These are phyloP conservation scores for Balanococcus diminutus DNA, from an alignment of 2,888 invertebrate genomes.

Conservation along the genomic window DNA sequence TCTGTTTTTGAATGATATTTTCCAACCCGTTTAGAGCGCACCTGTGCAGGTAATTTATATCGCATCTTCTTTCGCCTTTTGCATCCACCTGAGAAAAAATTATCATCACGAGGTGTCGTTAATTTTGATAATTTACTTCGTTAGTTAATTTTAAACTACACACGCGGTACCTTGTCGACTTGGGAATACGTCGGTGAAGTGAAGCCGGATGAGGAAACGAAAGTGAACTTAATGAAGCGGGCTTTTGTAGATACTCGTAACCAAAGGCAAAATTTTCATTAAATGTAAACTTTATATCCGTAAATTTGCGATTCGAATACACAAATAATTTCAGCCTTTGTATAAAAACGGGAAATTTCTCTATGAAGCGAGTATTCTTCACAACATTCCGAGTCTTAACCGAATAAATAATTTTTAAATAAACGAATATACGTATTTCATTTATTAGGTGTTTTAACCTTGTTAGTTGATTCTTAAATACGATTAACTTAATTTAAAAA, in stretches of 20 bases:
- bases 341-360: not conserved
- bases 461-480: too few relatives aligned
- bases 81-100: not conserved
- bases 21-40: not conserved
- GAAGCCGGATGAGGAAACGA: slow-evolving; percentile 23
- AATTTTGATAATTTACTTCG: slow-evolving; percentile 10
- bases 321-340: not conserved
- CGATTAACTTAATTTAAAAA: not conserved
- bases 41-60: not conserved
- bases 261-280: slow-evolving; percentile 31
- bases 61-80: not conserved
- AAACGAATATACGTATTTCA: not conserved
- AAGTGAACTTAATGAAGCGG: slow-evolving; percentile 33
- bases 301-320: slow-evolving; percentile 6
- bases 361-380: not conserved
- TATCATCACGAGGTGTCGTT: slow-evolving; percentile 10
- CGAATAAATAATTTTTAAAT: not conserved
- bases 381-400: not conserved
- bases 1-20: not conserved
- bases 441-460: too few relatives aligned
- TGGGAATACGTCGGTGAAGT: slow-evolving; percentile 20
- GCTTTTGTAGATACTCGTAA: not conserved
- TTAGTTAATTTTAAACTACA: slow-evolving; percentile 1
- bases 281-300: slow-evolving; percentile 28
- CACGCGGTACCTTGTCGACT: not conserved